Conservation (phyloP, 53 echinoderm and acorn worm genomes). For the Arbacia lixula region DNA sequence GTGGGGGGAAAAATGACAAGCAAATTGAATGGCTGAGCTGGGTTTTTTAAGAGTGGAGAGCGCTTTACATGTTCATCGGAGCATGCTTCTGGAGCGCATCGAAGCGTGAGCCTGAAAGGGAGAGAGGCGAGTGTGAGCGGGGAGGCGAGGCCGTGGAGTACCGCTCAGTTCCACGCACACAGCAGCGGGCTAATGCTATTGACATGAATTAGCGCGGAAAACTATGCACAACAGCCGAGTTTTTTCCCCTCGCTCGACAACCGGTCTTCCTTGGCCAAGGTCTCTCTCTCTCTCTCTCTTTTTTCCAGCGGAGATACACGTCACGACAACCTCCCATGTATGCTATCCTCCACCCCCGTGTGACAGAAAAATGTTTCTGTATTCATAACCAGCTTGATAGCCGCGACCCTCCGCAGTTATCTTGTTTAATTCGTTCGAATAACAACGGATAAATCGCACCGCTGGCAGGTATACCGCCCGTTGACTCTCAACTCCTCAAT, state of each 20-base stretch:
- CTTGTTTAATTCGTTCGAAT: conserved; percentile 15
- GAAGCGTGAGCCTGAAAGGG: conserved; percentile 34
- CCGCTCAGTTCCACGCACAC: neutral
- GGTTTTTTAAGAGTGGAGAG: conserved; percentile 25
- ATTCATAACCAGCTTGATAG: conserved; percentile 36
- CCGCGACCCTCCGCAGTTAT: neutral
- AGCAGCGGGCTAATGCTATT: conserved; percentile 20
- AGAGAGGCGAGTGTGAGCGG: conserved; percentile 33
- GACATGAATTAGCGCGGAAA: conserved; percentile 53
- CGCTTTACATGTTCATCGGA: conserved; percentile 52
- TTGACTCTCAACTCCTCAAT: conserved; percentile 2
- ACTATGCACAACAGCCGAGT: too few relatives aligned
- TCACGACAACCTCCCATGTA: neutral
- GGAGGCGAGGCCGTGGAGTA: conserved; percentile 3
- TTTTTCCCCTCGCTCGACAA: too few relatives aligned
- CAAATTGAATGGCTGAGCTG: conserved; percentile 45
- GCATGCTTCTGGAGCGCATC: conserved; percentile 5
- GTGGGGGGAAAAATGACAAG: conserved; percentile 32
- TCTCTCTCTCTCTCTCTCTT: too few relatives aligned
- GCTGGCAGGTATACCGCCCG: conserved; percentile 6
- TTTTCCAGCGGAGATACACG: too few relatives aligned
- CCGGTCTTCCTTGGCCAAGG: too few relatives aligned
- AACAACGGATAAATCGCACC: neutral
- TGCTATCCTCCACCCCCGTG: neutral
- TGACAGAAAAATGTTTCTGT: neutral